Conservation (phyloP, 2,113 vertebrate species). For the Leptosomus discolor region DNA sequence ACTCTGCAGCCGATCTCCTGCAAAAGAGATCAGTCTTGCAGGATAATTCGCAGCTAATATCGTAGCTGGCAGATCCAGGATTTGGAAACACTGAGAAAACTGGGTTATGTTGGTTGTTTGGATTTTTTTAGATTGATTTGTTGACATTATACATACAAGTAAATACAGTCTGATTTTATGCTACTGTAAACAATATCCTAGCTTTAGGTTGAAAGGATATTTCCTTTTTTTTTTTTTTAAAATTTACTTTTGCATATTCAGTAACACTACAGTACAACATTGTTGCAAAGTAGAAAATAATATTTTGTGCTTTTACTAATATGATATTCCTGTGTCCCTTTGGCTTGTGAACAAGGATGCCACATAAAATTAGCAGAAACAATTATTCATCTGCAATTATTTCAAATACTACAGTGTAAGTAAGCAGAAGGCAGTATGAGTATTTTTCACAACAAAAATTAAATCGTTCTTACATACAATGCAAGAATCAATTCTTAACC, state of each 20-base stretch:
- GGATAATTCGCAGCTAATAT: neutral
- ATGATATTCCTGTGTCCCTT: neutral
- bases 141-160: neutral
- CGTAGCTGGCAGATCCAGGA: neutral
- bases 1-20: neutral
- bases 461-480: neutral
- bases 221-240: neutral
- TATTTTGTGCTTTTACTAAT: neutral
- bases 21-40: neutral
- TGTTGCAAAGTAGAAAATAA: neutral
- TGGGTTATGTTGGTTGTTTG: neutral
- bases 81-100: neutral
- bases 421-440: neutral
- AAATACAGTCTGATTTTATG: neutral
- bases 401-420: neutral
- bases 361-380: neutral
- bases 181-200: neutral
- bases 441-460: neutral
- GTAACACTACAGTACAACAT: neutral
- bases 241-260: neutral
- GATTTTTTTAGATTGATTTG: neutral
- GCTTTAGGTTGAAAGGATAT: neutral
- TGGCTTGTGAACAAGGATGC: neutral
- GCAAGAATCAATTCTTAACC: neutral
- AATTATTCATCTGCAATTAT: neutral